Conservation (phyloP, 2,113 vertebrate species). For the Dicrurus megarhynchus region DNA sequence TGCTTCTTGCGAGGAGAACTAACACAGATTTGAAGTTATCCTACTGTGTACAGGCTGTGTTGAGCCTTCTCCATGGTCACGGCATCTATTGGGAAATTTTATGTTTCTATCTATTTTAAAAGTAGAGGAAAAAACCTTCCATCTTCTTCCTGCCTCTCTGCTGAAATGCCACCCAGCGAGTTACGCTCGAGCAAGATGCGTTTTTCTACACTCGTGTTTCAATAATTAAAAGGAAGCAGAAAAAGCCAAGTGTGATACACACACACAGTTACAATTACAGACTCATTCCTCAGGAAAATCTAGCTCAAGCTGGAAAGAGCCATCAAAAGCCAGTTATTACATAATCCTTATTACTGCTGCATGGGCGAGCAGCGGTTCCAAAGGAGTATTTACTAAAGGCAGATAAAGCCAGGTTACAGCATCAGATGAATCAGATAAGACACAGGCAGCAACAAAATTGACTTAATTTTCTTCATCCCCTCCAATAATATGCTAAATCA, state of each 20-base stretch:
- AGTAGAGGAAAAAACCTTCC: neutral
- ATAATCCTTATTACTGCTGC: slow-evolving; percentile 52
- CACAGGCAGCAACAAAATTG: slow-evolving; percentile 15
- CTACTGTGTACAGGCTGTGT: neutral
- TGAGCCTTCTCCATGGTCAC: neutral
- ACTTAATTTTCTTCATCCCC: neutral
- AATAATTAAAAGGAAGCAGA: slow-evolving; percentile 24
- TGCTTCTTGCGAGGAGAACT: neutral
- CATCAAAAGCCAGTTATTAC: slow-evolving; percentile 49
- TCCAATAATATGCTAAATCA: neutral
- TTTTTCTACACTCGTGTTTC: neutral
- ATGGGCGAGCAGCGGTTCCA: neutral
- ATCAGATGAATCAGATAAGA: slow-evolving; percentile 34
- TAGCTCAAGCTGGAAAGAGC: slow-evolving; percentile 44
- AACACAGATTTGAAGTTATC: neutral
- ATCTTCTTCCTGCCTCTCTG: neutral
- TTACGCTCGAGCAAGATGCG: neutral
- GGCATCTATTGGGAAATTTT: neutral
- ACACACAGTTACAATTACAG: neutral
- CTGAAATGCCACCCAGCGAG: neutral
- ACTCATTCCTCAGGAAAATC: neutral
- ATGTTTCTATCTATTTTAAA: neutral
- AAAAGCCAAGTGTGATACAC: neutral
- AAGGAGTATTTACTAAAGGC: slow-evolving; percentile 16
- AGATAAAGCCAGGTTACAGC: slow-evolving; percentile 37